phyloP scores from a whole-genome alignment of 2,888 invertebrate genomes.

The Melanostoma mellinum region DNA sequence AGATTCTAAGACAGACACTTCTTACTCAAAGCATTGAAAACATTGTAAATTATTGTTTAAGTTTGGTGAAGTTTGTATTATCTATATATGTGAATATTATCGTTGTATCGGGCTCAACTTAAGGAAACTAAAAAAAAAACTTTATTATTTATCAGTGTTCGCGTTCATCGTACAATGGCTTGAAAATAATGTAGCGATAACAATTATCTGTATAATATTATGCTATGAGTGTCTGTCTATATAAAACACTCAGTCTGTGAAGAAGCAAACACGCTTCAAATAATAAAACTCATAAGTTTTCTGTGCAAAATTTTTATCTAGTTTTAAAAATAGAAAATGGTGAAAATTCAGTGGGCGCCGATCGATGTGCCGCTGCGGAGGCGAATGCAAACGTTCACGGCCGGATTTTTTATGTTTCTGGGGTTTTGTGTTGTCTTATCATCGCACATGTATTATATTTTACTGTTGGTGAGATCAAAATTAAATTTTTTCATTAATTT shows the following conservation, averaged over 20 bases:
- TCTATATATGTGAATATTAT: no score
- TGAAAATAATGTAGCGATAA: no score
- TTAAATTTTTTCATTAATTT: background rate
- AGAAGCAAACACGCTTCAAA: background rate
- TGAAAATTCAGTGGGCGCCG: conserved; percentile 94
- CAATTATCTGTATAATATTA: background rate
- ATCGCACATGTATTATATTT: conserved; percentile 78
- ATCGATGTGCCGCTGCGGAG: conserved; percentile 89
- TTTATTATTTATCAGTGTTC: no score
- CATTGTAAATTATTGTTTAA: no score
- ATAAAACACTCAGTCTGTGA: background rate
- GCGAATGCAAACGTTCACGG: conserved; percentile 93
- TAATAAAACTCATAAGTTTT: background rate
- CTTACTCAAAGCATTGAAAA: no score
- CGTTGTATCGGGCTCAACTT: no score
- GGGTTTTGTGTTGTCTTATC: conserved; percentile 85
- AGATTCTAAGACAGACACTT: no score
- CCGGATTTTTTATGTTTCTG: conserved; percentile 87
- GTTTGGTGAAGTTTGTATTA: no score
- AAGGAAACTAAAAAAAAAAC: no score
- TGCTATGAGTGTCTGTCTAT: conserved; percentile 7
- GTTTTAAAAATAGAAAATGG: conserved; percentile 23
- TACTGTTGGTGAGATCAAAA: conserved; percentile 49
- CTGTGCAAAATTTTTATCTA: background rate
- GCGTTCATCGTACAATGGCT: no score